Evolutionary conservation across 2,797 vertebrate genomes (phyloP).

Genomic region (Cichlasoma orientale): DNA sequence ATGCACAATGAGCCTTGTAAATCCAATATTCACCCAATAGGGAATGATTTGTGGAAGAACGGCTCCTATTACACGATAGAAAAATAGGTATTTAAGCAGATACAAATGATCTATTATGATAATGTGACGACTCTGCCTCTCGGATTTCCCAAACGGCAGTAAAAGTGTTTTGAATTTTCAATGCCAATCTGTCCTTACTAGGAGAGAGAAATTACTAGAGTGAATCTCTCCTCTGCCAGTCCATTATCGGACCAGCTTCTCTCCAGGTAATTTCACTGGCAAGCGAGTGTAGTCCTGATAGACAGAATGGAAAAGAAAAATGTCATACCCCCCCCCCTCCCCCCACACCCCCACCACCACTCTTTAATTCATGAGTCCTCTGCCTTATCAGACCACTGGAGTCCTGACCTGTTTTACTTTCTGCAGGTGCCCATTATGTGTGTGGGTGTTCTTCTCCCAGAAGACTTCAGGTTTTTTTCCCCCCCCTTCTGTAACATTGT

Average conservation of each 20-base stretch:
- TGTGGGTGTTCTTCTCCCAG: constrained; percentile 71
- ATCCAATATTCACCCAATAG: constrained; percentile 57
- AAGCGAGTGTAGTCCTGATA: constrained; percentile 72
- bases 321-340: constrained; percentile 76
- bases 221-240: constrained; percentile 70
- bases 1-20: constrained; percentile 67
- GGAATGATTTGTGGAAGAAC: constrained; percentile 54
- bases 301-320: constrained; percentile 79
- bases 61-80: constrained; percentile 47
- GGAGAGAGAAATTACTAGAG: constrained; percentile 69
- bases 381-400: constrained; percentile 79
- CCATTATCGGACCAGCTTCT: constrained; percentile 74
- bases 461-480: constrained; percentile 58
- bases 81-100: constrained; percentile 64
- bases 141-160: constrained; percentile 63
- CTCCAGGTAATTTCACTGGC: constrained; percentile 77
- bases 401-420: constrained; percentile 83
- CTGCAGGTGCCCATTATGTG: constrained; percentile 73
- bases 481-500: constrained; percentile 36
- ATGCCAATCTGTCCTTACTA: constrained; percentile 64
- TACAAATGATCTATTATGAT: constrained; percentile 73
- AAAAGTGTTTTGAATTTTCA: constrained; percentile 67
- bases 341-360: constrained; percentile 42
- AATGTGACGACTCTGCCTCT: constrained; percentile 61
- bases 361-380: constrained; percentile 82